These are phyloP conservation scores for Berghia stephanieae DNA, from an alignment of 1,140 invertebrate species.

Conservation along the genomic window DNA sequence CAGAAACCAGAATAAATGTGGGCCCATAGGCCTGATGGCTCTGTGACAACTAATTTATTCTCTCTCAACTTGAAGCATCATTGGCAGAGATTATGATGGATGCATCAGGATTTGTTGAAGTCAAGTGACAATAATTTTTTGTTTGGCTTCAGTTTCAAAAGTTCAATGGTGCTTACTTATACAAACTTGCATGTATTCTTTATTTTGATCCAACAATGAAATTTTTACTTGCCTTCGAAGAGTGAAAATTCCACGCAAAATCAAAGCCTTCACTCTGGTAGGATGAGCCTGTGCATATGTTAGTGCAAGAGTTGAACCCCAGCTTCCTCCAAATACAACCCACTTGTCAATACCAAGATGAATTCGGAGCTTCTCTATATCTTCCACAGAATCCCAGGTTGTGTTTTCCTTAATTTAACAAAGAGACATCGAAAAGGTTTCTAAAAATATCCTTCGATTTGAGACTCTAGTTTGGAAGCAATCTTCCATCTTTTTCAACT, in stretches of 20 bases:
- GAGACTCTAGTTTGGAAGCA: not conserved
- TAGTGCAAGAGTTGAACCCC: slow-evolving; percentile 64
- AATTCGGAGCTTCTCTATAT: slow-evolving; percentile 63
- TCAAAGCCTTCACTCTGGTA: slow-evolving; percentile 58
- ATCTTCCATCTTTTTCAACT: not conserved
- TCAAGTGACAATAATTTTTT: not conserved
- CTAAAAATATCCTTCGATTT: not conserved
- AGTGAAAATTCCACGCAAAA: slow-evolving; percentile 64
- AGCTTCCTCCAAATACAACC: slow-evolving; percentile 66
- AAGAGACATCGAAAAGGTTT: not conserved
- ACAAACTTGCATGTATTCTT: not conserved
- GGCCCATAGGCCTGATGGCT: no score
- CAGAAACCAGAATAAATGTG: no score
- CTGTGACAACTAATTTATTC: no score
- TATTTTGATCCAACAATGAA: not conserved
- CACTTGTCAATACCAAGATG: slow-evolving; percentile 62
- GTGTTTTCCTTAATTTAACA: slow-evolving; percentile 57
- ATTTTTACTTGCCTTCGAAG: slow-evolving; percentile 54
- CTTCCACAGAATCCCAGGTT: slow-evolving; percentile 64
- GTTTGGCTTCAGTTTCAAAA: not conserved
- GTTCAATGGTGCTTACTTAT: not conserved
- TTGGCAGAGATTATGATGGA: no score
- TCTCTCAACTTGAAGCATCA: no score
- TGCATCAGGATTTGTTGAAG: no score
- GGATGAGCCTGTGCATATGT: slow-evolving; percentile 63